phyloP scores from a whole-genome alignment of 2,797 vertebrate genomes.

The Hirundo rustica region DNA sequence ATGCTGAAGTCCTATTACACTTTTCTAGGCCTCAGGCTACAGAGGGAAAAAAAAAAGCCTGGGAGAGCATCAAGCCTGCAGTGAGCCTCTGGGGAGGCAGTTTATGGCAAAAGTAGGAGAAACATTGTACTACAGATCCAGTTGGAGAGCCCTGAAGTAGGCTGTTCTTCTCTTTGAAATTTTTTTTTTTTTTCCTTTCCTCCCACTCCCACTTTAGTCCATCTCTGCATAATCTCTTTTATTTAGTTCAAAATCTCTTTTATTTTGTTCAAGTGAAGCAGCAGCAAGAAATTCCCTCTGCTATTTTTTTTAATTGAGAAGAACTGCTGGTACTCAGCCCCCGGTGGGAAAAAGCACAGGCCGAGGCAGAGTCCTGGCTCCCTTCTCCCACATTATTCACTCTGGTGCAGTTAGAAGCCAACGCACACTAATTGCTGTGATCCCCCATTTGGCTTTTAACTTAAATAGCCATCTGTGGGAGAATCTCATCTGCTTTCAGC shows the following conservation, averaged over 20 bases:
- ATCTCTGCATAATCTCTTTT: constrained; percentile 51
- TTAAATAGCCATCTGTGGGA: constrained; percentile 43
- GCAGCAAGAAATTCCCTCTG: not conserved
- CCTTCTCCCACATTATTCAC: constrained; percentile 39
- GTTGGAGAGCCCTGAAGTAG: not conserved
- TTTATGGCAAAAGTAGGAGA: not conserved
- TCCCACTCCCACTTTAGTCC: not conserved
- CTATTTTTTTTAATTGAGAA: not conserved
- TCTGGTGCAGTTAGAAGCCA: constrained; percentile 33
- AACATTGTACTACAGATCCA: not conserved
- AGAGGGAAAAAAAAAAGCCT: not conserved
- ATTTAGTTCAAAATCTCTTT: constrained; percentile 50
- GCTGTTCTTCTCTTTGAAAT: constrained; percentile 26
- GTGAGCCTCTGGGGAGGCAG: not conserved
- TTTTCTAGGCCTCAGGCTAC: not conserved
- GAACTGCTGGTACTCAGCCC: constrained; percentile 13
- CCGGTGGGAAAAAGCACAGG: constrained; percentile 36
- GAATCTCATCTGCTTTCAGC: constrained; percentile 46
- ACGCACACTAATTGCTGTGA: constrained; percentile 19
- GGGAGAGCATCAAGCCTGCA: not conserved
- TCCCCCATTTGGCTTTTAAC: constrained; percentile 55
- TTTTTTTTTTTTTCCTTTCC: not conserved
- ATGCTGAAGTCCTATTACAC: not conserved
- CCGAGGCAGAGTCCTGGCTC: not conserved
- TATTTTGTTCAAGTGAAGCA: constrained; percentile 51